Conservation (phyloP, 2,888 invertebrate genomes). For the Megamerina dolium region DNA sequence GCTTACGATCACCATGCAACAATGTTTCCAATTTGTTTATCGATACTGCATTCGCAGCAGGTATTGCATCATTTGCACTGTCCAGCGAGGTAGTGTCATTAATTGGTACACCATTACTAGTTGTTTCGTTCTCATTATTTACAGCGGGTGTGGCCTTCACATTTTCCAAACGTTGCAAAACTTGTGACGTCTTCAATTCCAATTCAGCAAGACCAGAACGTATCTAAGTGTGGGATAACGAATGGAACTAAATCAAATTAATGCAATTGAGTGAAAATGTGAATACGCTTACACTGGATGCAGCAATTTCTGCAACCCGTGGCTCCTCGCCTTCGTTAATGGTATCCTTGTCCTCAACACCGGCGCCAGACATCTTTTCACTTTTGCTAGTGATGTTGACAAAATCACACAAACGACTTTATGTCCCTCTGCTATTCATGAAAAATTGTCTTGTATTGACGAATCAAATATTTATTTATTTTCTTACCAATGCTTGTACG, state of each 20-base stretch:
- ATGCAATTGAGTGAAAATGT: not conserved
- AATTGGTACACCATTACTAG: not conserved
- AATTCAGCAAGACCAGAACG: slow-evolving; percentile 60
- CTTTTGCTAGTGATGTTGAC: slow-evolving; percentile 22
- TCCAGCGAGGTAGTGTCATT: not conserved
- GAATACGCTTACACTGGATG: slow-evolving; percentile 43
- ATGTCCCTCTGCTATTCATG: not conserved
- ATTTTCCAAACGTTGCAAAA: slow-evolving; percentile 65
- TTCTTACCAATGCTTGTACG: too few relatives aligned
- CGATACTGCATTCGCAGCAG: slow-evolving; percentile 10
- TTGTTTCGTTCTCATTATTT: slow-evolving; percentile 4
- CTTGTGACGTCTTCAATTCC: slow-evolving; percentile 68
- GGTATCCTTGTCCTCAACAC: slow-evolving; percentile 28
- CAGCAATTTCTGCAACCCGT: slow-evolving; percentile 44
- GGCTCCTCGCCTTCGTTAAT: slow-evolving; percentile 33
- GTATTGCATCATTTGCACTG: not conserved
- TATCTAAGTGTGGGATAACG: slow-evolving; percentile 51
- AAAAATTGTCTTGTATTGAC: too few relatives aligned
- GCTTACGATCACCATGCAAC: slow-evolving; percentile 54
- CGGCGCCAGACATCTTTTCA: slow-evolving; percentile 32
- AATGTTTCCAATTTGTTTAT: slow-evolving; percentile 23
- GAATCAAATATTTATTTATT: too few relatives aligned
- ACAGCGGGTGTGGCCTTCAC: slow-evolving; percentile 39
- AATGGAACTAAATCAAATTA: too few relatives aligned
- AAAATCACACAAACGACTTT: not conserved